These are phyloP conservation scores for Xanthorhoe designata DNA, from an alignment of 2,888 invertebrate species.

Conservation along the genomic window DNA sequence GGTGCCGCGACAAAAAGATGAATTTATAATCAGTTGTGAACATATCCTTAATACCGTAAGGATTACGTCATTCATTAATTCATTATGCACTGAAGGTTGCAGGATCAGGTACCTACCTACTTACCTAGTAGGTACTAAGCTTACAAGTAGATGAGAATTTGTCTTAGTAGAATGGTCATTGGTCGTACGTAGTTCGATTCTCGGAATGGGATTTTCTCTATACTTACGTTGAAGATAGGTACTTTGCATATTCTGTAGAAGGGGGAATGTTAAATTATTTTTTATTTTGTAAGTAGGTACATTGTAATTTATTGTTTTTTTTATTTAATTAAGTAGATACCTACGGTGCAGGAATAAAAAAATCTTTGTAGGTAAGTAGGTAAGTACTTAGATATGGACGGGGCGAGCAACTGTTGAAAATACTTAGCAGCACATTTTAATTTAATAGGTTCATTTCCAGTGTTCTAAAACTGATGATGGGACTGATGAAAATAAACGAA, in stretches of 20 bases:
- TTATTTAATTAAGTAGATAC: too few species aligned
- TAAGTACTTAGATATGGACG: too few species aligned
- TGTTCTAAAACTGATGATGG: conserved; percentile 1
- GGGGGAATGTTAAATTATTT: not conserved
- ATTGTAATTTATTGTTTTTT: too few species aligned
- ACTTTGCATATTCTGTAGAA: not conserved
- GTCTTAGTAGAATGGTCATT: not conserved
- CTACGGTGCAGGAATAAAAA: too few species aligned
- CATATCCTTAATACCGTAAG: conserved; percentile 26
- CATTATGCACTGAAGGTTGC: conserved; percentile 17
- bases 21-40: conserved; percentile 36
- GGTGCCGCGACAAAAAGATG: conserved; percentile 35
- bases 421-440: not conserved
- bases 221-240: not conserved
- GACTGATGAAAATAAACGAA: not conserved
- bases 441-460: conserved; percentile 14
- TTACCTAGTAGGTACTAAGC: not conserved
- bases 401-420: not conserved
- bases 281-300: too few species aligned
- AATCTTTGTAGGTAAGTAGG: too few species aligned
- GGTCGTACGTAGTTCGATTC: not conserved
- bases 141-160: not conserved
- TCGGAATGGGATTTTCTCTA: not conserved
- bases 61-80: conserved; percentile 28
- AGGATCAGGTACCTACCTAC: not conserved